phyloP scores from a whole-genome alignment of 2,888 invertebrate species.

The Eudemis profundana region DNA sequence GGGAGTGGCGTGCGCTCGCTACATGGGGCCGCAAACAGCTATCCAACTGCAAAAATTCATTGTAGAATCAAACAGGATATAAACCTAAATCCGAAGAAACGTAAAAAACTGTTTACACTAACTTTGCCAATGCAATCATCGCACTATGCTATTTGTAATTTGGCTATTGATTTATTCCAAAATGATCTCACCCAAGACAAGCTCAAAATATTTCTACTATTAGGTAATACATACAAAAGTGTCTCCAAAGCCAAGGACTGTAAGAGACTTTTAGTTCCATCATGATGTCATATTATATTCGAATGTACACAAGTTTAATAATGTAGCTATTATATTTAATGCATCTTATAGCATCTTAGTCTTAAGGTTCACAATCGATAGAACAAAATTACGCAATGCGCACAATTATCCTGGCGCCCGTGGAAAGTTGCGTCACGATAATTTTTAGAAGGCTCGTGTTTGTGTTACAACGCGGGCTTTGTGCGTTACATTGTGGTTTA shows the following conservation, averaged over 20 bases:
- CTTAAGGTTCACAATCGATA: slow-evolving; percentile 30
- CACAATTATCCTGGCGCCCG: slow-evolving; percentile 25
- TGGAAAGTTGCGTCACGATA: slow-evolving; percentile 38
- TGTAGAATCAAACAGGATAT: slow-evolving; percentile 9
- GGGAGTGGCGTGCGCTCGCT: too few species aligned
- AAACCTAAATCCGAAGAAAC: slow-evolving; percentile 23
- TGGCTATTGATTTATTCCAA: slow-evolving; percentile 27
- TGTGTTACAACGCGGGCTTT: slow-evolving; percentile 35
- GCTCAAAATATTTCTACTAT: slow-evolving; percentile 36
- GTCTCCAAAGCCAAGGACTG: slow-evolving; percentile 36
- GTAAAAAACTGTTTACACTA: slow-evolving; percentile 37
- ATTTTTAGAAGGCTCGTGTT: slow-evolving; percentile 33
- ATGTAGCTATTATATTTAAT: background rate
- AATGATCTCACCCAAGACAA: slow-evolving; percentile 34
- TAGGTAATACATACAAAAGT: slow-evolving; percentile 34
- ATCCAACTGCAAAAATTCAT: background rate
- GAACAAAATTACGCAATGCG: slow-evolving; percentile 27
- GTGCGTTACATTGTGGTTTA: slow-evolving; percentile 6
- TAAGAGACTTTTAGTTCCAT: slow-evolving; percentile 30
- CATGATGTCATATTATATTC: slow-evolving; percentile 41
- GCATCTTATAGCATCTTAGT: background rate
- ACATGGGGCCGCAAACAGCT: background rate
- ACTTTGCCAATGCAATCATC: slow-evolving; percentile 37
- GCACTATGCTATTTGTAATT: slow-evolving; percentile 32
- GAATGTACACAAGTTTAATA: slow-evolving; percentile 17